Conservation (phyloP, 2,888 invertebrate genomes). For the Blastobasis adustella region DNA sequence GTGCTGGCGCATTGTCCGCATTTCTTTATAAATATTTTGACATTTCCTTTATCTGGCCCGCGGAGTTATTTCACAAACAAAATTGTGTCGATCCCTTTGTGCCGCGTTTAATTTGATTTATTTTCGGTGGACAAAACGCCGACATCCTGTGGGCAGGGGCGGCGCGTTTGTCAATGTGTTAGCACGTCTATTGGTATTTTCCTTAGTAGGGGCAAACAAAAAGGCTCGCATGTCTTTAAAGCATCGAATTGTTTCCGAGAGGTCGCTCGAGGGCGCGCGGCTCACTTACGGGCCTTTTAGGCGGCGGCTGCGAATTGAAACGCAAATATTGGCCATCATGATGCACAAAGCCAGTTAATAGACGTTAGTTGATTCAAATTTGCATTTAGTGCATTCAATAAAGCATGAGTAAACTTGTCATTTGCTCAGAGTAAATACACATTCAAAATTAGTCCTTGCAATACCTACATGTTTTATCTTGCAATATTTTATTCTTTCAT, state of each 20-base stretch:
- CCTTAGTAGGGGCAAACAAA: slow-evolving; percentile 56
- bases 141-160: slow-evolving; percentile 56
- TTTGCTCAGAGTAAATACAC: no score
- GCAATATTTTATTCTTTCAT: neutral
- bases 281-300: slow-evolving; percentile 30
- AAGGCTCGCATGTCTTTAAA: slow-evolving; percentile 42
- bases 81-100: slow-evolving; percentile 66
- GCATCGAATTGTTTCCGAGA: slow-evolving; percentile 37
- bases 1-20: slow-evolving; percentile 55
- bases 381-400: neutral
- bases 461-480: no score
- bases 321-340: slow-evolving; percentile 34
- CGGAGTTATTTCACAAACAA: slow-evolving; percentile 61
- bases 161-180: slow-evolving; percentile 65
- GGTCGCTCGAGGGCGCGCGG: slow-evolving; percentile 18
- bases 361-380: neutral
- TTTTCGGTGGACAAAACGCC: slow-evolving; percentile 62
- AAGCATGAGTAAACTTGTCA: neutral
- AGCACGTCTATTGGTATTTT: slow-evolving; percentile 61
- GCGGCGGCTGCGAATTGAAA: slow-evolving; percentile 27
- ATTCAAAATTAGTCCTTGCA: no score
- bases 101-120: slow-evolving; percentile 69
- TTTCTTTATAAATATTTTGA: slow-evolving; percentile 75
- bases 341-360: slow-evolving; percentile 8
- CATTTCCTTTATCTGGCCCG: slow-evolving; percentile 66